These are phyloP conservation scores for Oligia latruncula DNA, from an alignment of 2,888 invertebrate genomes.

Conservation along the genomic window DNA sequence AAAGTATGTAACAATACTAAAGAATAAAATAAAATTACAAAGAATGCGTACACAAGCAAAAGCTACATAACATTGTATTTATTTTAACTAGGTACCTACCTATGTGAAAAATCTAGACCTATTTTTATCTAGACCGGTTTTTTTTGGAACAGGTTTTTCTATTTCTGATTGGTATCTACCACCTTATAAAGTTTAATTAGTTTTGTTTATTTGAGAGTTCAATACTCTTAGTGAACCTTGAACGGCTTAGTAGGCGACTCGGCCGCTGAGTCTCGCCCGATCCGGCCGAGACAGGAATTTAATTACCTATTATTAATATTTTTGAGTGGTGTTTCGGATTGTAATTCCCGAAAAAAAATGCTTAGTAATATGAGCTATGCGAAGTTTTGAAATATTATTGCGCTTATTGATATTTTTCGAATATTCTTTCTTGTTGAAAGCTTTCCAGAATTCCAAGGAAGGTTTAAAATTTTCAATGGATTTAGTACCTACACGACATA, in stretches of 20 bases:
- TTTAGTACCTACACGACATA: background rate
- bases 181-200: background rate
- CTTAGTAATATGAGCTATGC: background rate
- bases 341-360: background rate
- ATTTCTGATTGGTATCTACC: background rate
- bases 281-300: no score
- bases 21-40: background rate
- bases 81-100: background rate
- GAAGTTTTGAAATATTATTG: background rate
- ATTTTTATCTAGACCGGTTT: background rate
- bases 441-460: background rate
- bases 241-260: background rate
- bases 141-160: background rate
- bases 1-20: slow-evolving; percentile 7
- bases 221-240: slow-evolving; percentile 6
- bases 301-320: no score
- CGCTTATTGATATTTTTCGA: background rate
- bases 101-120: background rate
- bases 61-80: background rate
- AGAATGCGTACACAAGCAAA: slow-evolving; percentile 8
- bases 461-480: background rate
- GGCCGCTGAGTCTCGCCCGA: no score
- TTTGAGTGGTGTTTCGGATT: no score
- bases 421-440: background rate
- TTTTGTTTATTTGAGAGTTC: background rate